Evolutionary conservation across 30 jellyfish, hydroid and myxozoan genomes (phyloP).

Genomic region (Mastigias papua): DNA sequence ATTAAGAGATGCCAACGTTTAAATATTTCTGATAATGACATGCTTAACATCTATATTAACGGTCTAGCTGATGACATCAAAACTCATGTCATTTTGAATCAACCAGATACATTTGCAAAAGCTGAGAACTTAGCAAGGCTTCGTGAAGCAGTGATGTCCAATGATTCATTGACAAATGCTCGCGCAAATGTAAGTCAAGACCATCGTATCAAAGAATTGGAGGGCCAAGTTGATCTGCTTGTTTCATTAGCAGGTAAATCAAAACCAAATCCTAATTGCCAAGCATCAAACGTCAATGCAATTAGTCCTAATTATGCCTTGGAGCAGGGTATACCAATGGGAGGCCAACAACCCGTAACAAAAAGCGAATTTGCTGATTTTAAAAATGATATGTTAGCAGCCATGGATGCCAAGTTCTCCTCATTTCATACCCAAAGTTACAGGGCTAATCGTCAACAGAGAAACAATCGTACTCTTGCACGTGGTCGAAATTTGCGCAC

Average conservation of each 20-base stretch:
- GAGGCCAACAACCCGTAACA: neutral
- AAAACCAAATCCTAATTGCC: neutral
- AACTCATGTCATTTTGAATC: constrained; percentile 28
- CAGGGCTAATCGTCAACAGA: neutral
- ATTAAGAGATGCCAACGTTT: constrained; percentile 1
- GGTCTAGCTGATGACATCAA: constrained; percentile 9
- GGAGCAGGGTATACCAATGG: neutral
- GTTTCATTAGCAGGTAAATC: constrained; percentile 23
- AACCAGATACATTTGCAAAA: constrained; percentile 27
- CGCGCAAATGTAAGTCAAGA: constrained; percentile 2
- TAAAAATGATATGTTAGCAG: constrained; percentile 23
- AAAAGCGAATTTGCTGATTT: constrained; percentile 2
- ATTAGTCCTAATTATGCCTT: neutral
- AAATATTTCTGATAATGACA: constrained; percentile 14
- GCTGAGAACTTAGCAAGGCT: constrained; percentile 36
- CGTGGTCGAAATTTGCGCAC: constrained; percentile 56
- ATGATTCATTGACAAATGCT: neutral
- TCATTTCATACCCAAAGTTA: neutral
- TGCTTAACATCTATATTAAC: constrained; percentile 29
- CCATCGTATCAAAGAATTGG: constrained; percentile 20
- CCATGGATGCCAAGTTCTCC: neutral
- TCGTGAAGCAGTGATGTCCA: constrained; percentile 13
- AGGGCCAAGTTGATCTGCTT: neutral
- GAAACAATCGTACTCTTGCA: neutral
- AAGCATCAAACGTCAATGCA: neutral